A percentile compares a stretch with the other conserved stretches of the same genome.
Evolutionary conservation across 2,888 invertebrate genomes (phyloP).

Genomic region (Lissonota sp.): DNA sequence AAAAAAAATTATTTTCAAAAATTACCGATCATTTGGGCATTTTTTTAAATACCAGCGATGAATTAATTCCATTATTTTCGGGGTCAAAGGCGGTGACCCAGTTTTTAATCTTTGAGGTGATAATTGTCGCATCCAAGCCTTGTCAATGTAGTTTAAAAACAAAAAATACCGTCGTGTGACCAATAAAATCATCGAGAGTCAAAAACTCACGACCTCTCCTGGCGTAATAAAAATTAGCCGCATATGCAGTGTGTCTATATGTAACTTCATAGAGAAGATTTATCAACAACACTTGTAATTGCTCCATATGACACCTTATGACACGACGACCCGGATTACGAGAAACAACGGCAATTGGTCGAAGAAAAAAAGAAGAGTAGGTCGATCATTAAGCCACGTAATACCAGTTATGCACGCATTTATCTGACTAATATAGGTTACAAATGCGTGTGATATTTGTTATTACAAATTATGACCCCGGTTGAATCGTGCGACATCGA

Average conservation of each 20-base stretch:
- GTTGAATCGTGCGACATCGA: constrained; percentile 19
- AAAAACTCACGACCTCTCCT: too few relatives aligned
- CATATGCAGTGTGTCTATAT: background rate
- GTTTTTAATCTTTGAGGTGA: background rate
- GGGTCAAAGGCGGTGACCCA: constrained; percentile 2
- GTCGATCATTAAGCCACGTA: constrained; percentile 46
- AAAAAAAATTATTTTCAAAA: too few relatives aligned
- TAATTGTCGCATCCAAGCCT: background rate
- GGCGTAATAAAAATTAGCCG: constrained; percentile 14
- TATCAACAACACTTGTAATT: constrained; percentile 37
- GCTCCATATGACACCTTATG: constrained; percentile 38
- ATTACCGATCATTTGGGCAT: background rate
- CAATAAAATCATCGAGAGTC: too few relatives aligned
- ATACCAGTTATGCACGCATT: constrained; percentile 7
- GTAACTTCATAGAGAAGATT: background rate
- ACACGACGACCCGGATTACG: constrained; percentile 59
- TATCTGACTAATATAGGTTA: background rate
- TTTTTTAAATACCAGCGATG: background rate
- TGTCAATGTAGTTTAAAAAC: too few relatives aligned
- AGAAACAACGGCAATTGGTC: constrained; percentile 49
- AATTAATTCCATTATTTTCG: constrained; percentile 1
- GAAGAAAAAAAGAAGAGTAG: constrained; percentile 19
- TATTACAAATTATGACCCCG: constrained; percentile 4
- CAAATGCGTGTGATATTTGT: constrained; percentile 8
- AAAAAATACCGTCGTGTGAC: too few relatives aligned